Evolutionary conservation across 2,888 invertebrate genomes (phyloP).

Genomic region (Anticlea derivata): DNA sequence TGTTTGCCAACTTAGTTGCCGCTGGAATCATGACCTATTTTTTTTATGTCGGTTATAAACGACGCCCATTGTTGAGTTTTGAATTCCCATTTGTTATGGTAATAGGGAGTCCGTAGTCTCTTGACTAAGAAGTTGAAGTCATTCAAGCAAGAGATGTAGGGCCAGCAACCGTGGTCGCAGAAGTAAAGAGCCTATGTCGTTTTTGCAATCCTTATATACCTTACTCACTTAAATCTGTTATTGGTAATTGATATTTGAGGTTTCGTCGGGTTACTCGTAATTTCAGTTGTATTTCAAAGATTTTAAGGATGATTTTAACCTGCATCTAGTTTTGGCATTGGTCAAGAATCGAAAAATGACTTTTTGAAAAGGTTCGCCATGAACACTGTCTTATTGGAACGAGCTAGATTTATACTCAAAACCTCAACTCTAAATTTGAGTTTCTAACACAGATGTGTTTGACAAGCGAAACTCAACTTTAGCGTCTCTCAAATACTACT

Average conservation of each 20-base stretch:
- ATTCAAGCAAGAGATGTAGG: constrained; percentile 15
- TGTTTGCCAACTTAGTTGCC: too few species aligned
- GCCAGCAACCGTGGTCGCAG: constrained; percentile 68
- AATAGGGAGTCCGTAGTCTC: not conserved
- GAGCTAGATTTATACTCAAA: too few species aligned
- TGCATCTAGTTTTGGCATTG: not conserved
- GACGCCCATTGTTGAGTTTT: not conserved
- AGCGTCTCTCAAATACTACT: not conserved
- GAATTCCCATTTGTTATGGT: constrained; percentile 5
- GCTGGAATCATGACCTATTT: not conserved
- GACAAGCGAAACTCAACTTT: not conserved
- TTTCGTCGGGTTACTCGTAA: constrained; percentile 1
- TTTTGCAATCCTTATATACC: constrained; percentile 27
- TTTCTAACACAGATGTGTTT: too few species aligned
- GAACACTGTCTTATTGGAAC: too few species aligned
- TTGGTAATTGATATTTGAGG: not conserved
- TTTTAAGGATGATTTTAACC: not conserved
- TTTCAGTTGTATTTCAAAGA: not conserved
- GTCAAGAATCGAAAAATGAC: too few species aligned
- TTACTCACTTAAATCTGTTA: not conserved
- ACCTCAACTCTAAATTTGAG: too few species aligned
- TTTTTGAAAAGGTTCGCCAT: too few species aligned
- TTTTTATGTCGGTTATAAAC: not conserved
- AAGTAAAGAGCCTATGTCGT: constrained; percentile 68
- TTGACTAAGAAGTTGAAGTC: constrained; percentile 1